Evolutionary conservation across 2,113 vertebrate genomes (phyloP).

Genomic region (Phycodurus eques): DNA sequence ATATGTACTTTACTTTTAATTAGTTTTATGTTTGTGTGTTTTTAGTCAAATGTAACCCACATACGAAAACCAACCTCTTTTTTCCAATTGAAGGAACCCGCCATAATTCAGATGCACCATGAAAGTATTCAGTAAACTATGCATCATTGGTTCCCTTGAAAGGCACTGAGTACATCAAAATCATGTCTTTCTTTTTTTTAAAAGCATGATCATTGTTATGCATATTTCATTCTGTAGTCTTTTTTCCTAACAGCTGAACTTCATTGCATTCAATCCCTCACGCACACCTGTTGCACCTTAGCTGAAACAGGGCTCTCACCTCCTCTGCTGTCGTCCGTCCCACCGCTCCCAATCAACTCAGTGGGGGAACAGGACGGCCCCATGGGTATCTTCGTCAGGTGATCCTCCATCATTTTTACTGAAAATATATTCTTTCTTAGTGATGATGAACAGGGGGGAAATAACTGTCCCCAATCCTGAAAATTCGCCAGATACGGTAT

Average conservation of each 20-base stretch:
- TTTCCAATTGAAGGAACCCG: no score
- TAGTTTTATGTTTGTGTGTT: no score
- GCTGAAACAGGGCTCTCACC: conserved; percentile 65
- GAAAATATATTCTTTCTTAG: conserved; percentile 13
- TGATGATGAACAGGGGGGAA: not conserved
- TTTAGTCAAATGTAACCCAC: no score
- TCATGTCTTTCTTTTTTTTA: not conserved
- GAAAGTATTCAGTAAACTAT: not conserved
- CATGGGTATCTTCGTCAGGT: conserved; percentile 57
- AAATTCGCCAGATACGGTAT: not conserved
- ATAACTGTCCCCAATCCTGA: not conserved
- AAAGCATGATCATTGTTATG: not conserved
- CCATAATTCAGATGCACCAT: not conserved
- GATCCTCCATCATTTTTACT: conserved; percentile 64
- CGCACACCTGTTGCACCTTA: conserved; percentile 18
- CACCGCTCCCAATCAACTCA: conserved; percentile 66
- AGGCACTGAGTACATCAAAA: not conserved
- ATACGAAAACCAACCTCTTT: no score
- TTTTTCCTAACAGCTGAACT: not conserved
- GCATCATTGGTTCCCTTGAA: not conserved
- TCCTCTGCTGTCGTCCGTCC: conserved; percentile 76
- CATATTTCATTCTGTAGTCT: not conserved
- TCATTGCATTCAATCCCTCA: not conserved
- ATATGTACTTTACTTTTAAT: no score
- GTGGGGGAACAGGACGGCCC: conserved; percentile 71